Evolutionary conservation across 2,888 invertebrate species (phyloP), one percentile per base, ranked within the genome.

Genomic region (Deroplatys truncata): DNA sequence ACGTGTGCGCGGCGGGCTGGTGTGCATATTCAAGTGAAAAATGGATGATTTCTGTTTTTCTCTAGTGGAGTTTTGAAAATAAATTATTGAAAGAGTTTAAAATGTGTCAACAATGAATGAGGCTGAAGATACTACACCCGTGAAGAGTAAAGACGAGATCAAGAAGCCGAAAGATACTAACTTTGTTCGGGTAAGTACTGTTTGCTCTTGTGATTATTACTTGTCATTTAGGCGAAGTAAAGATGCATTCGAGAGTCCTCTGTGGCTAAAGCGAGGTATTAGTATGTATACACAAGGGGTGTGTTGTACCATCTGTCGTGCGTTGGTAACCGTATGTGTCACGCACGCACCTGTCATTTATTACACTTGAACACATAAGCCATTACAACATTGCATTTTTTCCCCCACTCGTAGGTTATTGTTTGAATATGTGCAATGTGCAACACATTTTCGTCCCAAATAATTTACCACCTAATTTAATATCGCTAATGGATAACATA

Each of bases 161-260:
- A 87, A 82, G 20, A 87, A 29, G 20, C 56, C 15, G 86, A 31
- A 87, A 25, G 35, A 82, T 20, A 43, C 43, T 13, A 87, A 87
- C 31, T 87, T 83, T 83, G 83, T 87, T 35, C 82, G 87, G 87
- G 87, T 87, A 87, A 87, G 87, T 87, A 72, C 56, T 72, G 13
- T 25, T 86, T 84, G 10, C 3, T 29, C 29, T 29, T 29, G 29
- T 25, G 7, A 72, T 72, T 20, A 7, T 49, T 49, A 20, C 7
- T 72, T 43, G 20, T 72, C 9, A 72, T 72, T 72, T 72, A 72
- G 16, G 20, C 2, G 25, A 72, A 25, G 3, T 72, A 72, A 20
- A 72, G 3, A 72, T 72, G 7, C 3, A 20, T 43, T 43, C 13
- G 13, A 43, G 43, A 43, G 43, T 43, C 43, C 43, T 43, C 43